Evolutionary conservation across 2,888 invertebrate species (phyloP).

Genomic region (Temnothorax ravouxi): DNA sequence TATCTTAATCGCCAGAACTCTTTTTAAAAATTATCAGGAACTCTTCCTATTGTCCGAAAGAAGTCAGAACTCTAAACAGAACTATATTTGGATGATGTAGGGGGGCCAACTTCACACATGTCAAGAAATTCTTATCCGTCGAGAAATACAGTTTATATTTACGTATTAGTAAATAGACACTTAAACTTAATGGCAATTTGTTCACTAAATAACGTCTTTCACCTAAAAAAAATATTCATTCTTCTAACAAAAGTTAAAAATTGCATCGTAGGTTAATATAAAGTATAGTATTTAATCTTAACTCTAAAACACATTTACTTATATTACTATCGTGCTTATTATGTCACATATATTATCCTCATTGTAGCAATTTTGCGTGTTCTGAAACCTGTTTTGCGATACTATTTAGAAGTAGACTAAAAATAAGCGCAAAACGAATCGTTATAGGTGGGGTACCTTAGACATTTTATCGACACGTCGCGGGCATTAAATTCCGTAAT

Average conservation of each 20-base stretch:
- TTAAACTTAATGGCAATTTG: not conserved
- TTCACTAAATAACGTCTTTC: not conserved
- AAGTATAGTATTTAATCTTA: not conserved
- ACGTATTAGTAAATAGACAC: not conserved
- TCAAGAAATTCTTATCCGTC: not conserved
- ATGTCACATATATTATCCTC: not conserved
- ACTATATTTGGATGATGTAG: too few relatives aligned
- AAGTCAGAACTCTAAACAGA: too few relatives aligned
- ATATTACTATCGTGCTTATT: not conserved
- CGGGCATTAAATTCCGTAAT: constrained; percentile 55
- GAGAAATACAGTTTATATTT: not conserved
- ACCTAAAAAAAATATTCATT: not conserved
- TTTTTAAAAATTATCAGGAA: too few relatives aligned
- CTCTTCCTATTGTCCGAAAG: too few relatives aligned
- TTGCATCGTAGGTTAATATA: not conserved
- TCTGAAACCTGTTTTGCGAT: constrained; percentile 9
- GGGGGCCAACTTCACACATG: too few relatives aligned
- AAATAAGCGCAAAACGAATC: constrained; percentile 42
- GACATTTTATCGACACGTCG: constrained; percentile 43
- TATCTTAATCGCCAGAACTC: too few relatives aligned
- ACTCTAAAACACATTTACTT: not conserved
- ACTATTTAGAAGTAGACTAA: constrained; percentile 5
- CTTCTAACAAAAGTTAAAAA: not conserved
- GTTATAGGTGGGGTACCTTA: constrained; percentile 33
- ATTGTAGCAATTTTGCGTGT: not conserved